A percentile compares a stretch with the other conserved stretches of the same genome.
phyloP scores from a whole-genome alignment of 2,113 vertebrate species.

The Callithrix jacchus region DNA sequence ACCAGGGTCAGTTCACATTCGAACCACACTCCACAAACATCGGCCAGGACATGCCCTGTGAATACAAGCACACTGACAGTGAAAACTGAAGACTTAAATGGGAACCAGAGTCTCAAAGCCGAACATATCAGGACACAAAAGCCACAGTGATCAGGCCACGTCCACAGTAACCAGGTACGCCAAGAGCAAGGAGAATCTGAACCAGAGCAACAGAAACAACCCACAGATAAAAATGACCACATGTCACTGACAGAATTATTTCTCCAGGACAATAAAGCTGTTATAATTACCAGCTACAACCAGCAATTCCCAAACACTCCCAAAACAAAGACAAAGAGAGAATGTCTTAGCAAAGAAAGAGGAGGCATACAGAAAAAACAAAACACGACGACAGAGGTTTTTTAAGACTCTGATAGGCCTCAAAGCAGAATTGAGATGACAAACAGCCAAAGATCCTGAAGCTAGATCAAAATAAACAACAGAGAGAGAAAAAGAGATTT shows the following conservation, averaged over 20 bases:
- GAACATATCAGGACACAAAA: background rate
- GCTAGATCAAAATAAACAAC: background rate
- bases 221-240: background rate
- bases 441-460: background rate
- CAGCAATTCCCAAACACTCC: background rate
- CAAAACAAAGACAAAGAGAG: background rate
- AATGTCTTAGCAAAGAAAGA: background rate
- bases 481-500: background rate
- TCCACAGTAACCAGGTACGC: background rate
- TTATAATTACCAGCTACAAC: background rate
- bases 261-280: no score
- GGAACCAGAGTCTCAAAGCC: background rate
- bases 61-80: rapidly evolving
- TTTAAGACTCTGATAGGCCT: background rate
- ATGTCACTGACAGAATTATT: background rate
- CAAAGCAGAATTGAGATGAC: background rate
- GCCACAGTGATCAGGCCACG: no score
- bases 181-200: background rate
- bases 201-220: background rate
- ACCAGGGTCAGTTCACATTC: background rate
- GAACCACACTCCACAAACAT: background rate
- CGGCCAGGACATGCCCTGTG: background rate
- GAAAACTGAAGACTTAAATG: background rate
- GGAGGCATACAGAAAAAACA: background rate
- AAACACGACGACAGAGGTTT: background rate